phyloP scores from a whole-genome alignment of 1,140 invertebrate species.

The Aethina tumida region DNA sequence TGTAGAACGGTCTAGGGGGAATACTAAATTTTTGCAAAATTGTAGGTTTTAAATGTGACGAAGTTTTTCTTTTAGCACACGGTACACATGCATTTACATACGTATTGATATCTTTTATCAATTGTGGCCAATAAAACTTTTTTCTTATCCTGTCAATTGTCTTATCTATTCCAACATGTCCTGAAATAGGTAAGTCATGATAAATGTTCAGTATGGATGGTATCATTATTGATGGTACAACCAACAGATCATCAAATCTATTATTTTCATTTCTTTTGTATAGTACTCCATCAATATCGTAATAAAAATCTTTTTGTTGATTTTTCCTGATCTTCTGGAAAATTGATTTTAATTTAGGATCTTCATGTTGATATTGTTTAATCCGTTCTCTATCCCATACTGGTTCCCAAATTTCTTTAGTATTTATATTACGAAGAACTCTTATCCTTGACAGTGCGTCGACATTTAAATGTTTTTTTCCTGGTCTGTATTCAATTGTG shows the following conservation, averaged over 20 bases:
- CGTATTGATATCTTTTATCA: conserved; percentile 14
- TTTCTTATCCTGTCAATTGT: conserved; percentile 8
- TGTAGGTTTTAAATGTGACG: conserved; percentile 6
- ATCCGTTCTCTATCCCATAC: conserved; percentile 4
- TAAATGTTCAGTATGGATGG: conserved; percentile 1
- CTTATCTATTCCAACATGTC: conserved; percentile 16
- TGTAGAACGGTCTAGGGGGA: conserved; percentile 18
- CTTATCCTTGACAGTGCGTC: conserved; percentile 20
- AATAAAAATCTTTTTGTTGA: conserved; percentile 1
- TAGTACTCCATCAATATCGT: conserved; percentile 7
- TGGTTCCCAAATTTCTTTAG: background rate
- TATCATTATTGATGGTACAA: conserved; percentile 2
- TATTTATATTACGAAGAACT: no score
- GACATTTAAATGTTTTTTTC: conserved; percentile 14
- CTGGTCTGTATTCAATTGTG: no score
- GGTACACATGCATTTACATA: conserved; percentile 13
- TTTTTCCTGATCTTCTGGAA: background rate
- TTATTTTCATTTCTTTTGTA: conserved; percentile 3
- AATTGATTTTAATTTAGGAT: conserved; percentile 1
- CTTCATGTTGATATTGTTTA: background rate
- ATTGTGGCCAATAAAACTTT: conserved; percentile 15
- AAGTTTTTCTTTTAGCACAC: conserved; percentile 17
- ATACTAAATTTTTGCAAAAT: conserved; percentile 10
- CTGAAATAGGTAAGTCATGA: conserved; percentile 13
- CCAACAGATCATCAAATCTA: conserved; percentile 7